Conservation (phyloP, 1,140 invertebrate genomes). For the Lordiphosa stackelbergi region DNA sequence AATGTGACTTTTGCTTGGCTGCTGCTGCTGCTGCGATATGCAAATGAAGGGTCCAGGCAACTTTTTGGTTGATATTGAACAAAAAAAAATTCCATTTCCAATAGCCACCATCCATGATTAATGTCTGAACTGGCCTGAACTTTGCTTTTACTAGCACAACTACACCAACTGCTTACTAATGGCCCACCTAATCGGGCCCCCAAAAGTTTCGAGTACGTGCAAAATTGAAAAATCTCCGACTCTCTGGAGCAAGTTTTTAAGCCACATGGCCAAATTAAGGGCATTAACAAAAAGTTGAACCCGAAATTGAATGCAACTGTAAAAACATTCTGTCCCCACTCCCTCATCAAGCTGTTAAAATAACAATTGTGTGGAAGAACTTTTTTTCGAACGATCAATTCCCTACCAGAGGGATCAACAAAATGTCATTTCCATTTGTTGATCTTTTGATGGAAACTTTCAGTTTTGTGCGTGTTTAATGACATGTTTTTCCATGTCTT, state of each 20-base stretch:
- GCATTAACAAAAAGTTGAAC: conserved; percentile 38
- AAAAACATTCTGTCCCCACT: conserved; percentile 33
- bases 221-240: conserved; percentile 32
- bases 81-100: conserved; percentile 7
- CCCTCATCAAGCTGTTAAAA: conserved; percentile 37
- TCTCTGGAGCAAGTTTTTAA: conserved; percentile 36
- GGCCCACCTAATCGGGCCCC: conserved; percentile 38
- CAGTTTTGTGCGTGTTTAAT: conserved; percentile 32
- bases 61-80: conserved; percentile 38
- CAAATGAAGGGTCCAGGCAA: conserved; percentile 36
- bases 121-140: conserved; percentile 30
- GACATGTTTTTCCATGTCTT: conserved; percentile 27
- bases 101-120: conserved; percentile 30
- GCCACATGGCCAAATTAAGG: conserved; percentile 40
- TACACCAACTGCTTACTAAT: conserved; percentile 29
- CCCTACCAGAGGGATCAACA: conserved; percentile 22
- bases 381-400: conserved; percentile 24
- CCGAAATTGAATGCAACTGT: conserved; percentile 46
- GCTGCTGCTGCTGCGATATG: conserved; percentile 38
- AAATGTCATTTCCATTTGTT: conserved; percentile 34
- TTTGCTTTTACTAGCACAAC: conserved; percentile 3
- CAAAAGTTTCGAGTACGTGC: conserved; percentile 39
- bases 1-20: conserved; percentile 41
- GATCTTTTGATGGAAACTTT: conserved; percentile 21
- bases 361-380: conserved; percentile 26